Conservation (phyloP, 2,888 invertebrate species). For the Cheilosia scutellata region DNA sequence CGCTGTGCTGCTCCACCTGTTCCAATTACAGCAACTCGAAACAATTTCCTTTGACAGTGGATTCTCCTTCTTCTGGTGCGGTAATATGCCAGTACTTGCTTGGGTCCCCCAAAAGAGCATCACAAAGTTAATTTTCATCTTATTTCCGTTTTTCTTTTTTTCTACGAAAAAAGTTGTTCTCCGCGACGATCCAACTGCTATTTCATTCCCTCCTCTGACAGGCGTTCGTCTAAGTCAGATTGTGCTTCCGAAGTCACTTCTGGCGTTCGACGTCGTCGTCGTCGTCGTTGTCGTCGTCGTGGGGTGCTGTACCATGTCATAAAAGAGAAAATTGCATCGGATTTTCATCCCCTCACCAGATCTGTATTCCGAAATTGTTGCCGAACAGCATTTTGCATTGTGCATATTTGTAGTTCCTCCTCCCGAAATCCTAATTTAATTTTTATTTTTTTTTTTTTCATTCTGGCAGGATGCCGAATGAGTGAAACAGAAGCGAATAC, state of each 20-base stretch:
- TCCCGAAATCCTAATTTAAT: conserved; percentile 6
- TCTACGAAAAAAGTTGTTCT: conserved; percentile 30
- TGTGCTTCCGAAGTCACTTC: conserved; percentile 59
- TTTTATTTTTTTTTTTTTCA: conserved; percentile 7
- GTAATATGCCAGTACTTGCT: not conserved
- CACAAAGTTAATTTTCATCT: conserved; percentile 72
- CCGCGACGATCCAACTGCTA: conserved; percentile 7
- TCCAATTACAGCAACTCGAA: conserved; percentile 69
- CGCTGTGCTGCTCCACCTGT: conserved; percentile 57
- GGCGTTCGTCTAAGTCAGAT: conserved; percentile 53
- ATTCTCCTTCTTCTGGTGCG: conserved; percentile 12
- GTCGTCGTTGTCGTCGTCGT: conserved; percentile 9
- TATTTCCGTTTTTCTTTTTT: conserved; percentile 57
- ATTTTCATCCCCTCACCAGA: conserved; percentile 47
- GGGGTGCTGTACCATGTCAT: conserved; percentile 47
- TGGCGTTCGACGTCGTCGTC: conserved; percentile 34
- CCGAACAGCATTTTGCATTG: conserved; percentile 48
- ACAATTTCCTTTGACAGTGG: conserved; percentile 67
- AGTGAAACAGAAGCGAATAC: conserved; percentile 19
- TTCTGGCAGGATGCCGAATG: conserved; percentile 45
- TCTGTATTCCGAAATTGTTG: conserved; percentile 49
- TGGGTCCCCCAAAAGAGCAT: conserved; percentile 47
- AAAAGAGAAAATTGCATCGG: conserved; percentile 64
- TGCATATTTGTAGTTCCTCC: conserved; percentile 45
- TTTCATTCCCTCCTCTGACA: conserved; percentile 14